Evolutionary conservation across 2,888 invertebrate species (phyloP), one percentile per base, ranked within the genome.

Genomic region (Chymomyza fuscimana): DNA sequence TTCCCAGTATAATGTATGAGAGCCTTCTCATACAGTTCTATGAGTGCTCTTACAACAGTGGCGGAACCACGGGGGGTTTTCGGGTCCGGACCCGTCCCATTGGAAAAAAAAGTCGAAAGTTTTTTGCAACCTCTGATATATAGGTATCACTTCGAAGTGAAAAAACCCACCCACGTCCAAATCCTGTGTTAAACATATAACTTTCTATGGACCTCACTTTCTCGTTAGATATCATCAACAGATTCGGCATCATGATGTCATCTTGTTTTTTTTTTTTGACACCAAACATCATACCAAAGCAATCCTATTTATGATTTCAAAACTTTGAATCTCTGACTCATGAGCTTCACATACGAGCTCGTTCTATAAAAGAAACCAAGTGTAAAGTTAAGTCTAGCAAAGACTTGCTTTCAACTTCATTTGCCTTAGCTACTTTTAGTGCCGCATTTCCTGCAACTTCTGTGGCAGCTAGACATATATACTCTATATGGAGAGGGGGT

Each of bases 401-500:
- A 46, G 40, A 12, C 40, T 46, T 46, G 40, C 54, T 22, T 54
- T 54, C 54, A 54, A 54, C 54, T 54, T 54, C 54, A 54, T 54
- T 54, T 54, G 54, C 54, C 15, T 54, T 54, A 22, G 54, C 54
- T 54, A 54, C 54, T 54, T 54, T 54, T 54, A 19, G 54, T 54
- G 54, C 54, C 54, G n/a, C 54, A 54, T 54, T 54, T 54, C 54
- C 54, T 62, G 51, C 9, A 25, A 29, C 58, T 50, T 50, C 40
- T 63, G 65, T 19, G 25, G 40, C 63, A 46, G 12, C 12, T 46
- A 46, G 40, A 46, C 40, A 12, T 46, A 46, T 12, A 46, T 4
- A 12, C 32, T 46, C 4, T 46, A 46, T 46, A 46, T 12, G 40
- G 40, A 12, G 40, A 46, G 40, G 40, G 40, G 40, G 12, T 10